Conservation (phyloP, 2,888 invertebrate species). For the Drosophila fulvimacula region DNA sequence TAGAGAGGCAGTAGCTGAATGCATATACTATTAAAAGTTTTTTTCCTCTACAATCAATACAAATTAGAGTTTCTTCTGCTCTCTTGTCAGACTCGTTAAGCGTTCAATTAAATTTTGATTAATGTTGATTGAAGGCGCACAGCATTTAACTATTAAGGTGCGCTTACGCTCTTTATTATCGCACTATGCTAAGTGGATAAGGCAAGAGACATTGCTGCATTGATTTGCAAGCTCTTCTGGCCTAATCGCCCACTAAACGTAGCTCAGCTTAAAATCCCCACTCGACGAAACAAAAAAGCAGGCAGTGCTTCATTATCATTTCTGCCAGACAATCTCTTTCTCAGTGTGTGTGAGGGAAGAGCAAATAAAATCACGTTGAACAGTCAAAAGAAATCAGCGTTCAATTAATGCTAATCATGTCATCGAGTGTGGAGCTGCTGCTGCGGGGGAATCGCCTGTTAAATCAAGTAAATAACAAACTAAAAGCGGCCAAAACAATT, state of each 20-base stretch:
- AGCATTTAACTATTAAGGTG: slow-evolving; percentile 21
- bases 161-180: neutral
- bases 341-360: slow-evolving; percentile 4
- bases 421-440: slow-evolving; percentile 30
- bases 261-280: slow-evolving; percentile 43
- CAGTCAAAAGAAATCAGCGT: slow-evolving; percentile 61
- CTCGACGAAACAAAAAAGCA: slow-evolving; percentile 11
- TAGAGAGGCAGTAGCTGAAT: neutral
- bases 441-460: slow-evolving; percentile 32
- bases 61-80: neutral
- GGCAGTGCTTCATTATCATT: slow-evolving; percentile 20
- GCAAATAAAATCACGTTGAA: slow-evolving; percentile 43
- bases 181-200: neutral
- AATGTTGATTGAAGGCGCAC: slow-evolving; percentile 34
- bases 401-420: slow-evolving; percentile 76
- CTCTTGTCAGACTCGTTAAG: neutral
- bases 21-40: neutral
- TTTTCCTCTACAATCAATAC: neutral
- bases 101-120: slow-evolving; percentile 11
- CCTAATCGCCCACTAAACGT: slow-evolving; percentile 49
- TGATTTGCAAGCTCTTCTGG: slow-evolving; percentile 25
- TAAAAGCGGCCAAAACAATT: slow-evolving; percentile 65
- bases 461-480: slow-evolving; percentile 62
- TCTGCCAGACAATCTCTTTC: neutral
- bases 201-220: slow-evolving; percentile 14